Evolutionary conservation across 2,113 vertebrate species (phyloP), one percentile per base, ranked within the genome.

Genomic region (Eurypyga helias): DNA sequence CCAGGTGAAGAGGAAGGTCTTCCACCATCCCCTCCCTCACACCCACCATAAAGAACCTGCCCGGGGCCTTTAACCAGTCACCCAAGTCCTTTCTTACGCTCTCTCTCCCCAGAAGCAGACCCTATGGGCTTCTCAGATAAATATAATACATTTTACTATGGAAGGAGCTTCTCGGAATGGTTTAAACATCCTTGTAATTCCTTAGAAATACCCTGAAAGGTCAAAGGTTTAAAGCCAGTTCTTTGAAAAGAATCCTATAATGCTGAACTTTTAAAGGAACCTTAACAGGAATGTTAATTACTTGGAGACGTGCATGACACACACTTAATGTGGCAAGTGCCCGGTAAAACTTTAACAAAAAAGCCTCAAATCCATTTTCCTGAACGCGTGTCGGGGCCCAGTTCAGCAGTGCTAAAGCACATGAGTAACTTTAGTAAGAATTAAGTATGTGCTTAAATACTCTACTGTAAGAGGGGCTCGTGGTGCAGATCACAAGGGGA

Each of bases 221-320:
- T 87, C 90, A 94, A 54, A 84, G 91, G 83, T 94, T 94, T 45
- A 34, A 49, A 83, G 84, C 1, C 49, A 60, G 51, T 9, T 34
- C 91, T 95, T 94, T 94, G 92, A 84, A 57, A n/a, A 60, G 84
- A 84, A 72, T 77, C 87, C 78, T 46, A 77, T 8, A 31, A 1
- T 77, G 86, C 73, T 82, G 90, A 92, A 71, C 83, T 77, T 89
- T 36, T 4, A 62, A 52, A 89, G 80, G 83, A 95, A 70, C 72
- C 65, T 66, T 10, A 36, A 15, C 54, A 89, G 92, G 95, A 96
- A 98, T 96, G 89, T 96, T 92, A 96, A 98, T 94, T 70, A 85
- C 48, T 18, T 0, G 0, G 84, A 80, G 71, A 55, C 1, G 6
- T 3, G 34, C 78, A 17, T 38, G 66, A 76, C 36, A 28, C 71